Evolutionary conservation across 2,797 vertebrate species (phyloP).

Genomic region (Smutsia gigantea): DNA sequence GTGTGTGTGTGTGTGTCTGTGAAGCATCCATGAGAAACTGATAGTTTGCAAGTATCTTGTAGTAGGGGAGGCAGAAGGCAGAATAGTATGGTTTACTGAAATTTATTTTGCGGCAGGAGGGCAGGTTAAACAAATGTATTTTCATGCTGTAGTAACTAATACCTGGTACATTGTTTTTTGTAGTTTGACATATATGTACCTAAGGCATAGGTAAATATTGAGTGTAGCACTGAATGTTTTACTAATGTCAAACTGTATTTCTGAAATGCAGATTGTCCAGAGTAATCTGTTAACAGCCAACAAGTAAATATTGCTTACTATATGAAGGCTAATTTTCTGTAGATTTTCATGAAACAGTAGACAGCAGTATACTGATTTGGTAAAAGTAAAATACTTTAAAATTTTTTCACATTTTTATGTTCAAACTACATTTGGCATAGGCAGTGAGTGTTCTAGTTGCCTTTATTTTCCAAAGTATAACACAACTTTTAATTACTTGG

Average conservation of each 20-base stretch:
- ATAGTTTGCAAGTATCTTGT: conserved; percentile 7
- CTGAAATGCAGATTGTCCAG: conserved; percentile 44
- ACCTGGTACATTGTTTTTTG: not conserved
- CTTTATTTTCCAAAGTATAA: conserved; percentile 26
- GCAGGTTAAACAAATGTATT: not conserved
- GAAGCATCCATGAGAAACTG: not conserved
- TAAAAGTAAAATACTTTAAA: conserved; percentile 32
- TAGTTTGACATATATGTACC: not conserved
- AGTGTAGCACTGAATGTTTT: conserved; percentile 22
- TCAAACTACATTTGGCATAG: not conserved
- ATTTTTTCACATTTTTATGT: not conserved
- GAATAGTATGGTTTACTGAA: not conserved
- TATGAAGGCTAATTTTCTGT: not conserved
- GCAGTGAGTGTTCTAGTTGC: not conserved
- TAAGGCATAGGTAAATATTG: not conserved
- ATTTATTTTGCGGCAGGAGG: not conserved
- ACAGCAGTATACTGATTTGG: not conserved
- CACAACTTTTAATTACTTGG: conserved; percentile 36
- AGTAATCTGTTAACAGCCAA: conserved; percentile 43
- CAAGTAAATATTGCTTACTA: conserved; percentile 13
- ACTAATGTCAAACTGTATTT: conserved; percentile 57
- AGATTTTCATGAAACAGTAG: not conserved
- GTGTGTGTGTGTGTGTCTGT: not conserved
- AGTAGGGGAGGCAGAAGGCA: not conserved
- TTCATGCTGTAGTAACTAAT: not conserved